These are phyloP conservation scores for Oreotragus oreotragus DNA, from an alignment of 2,113 vertebrate species.

Conservation along the genomic window DNA sequence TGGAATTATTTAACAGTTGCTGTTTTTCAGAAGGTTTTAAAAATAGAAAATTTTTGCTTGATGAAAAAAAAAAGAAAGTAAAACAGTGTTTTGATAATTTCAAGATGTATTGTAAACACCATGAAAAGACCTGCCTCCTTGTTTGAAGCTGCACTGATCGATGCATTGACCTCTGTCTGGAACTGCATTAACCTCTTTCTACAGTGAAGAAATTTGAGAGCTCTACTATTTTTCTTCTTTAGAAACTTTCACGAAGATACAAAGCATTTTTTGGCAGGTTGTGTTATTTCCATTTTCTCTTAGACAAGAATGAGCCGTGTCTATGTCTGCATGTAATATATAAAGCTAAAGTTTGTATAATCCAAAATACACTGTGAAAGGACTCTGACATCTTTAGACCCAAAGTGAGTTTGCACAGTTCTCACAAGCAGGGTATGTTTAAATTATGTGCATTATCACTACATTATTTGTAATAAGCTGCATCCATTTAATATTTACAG, in stretches of 20 bases:
- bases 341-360: not conserved
- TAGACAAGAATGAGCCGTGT: not conserved
- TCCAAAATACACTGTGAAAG: not conserved
- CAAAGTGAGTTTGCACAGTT: not conserved
- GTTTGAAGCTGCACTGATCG: not conserved
- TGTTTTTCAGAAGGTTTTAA: not conserved
- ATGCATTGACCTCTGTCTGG: slow-evolving; percentile 33
- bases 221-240: slow-evolving; percentile 42
- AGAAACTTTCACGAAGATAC: not conserved
- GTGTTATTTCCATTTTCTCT: not conserved
- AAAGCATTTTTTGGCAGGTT: not conserved
- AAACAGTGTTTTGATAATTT: slow-evolving; percentile 51
- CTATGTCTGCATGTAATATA: not conserved
- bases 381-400: not conserved
- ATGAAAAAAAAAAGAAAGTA: not conserved
- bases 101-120: slow-evolving; percentile 5
- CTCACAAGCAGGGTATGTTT: not conserved
- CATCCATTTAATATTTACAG: not conserved
- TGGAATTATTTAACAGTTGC: not conserved
- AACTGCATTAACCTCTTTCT: slow-evolving; percentile 44
- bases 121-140: not conserved
- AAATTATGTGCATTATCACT: not conserved
- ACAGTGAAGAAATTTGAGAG: slow-evolving; percentile 21
- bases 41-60: not conserved
- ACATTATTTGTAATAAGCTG: not conserved